These are phyloP conservation scores for Seriola quinqueradiata DNA, from an alignment of 2,113 vertebrate species.

Conservation along the genomic window DNA sequence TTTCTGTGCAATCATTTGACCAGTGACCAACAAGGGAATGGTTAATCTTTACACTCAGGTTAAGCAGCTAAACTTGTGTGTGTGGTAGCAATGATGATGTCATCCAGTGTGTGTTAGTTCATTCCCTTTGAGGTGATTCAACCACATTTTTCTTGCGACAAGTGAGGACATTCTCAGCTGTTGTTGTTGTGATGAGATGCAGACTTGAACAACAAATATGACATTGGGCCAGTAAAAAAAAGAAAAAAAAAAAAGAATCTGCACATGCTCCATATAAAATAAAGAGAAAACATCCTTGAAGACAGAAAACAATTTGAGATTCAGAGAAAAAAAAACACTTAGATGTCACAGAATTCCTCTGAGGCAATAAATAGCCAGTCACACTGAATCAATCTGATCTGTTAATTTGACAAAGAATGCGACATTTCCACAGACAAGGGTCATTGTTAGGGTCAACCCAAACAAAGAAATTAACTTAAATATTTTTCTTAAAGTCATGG, in stretches of 20 bases:
- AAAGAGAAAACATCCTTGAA: slow-evolving; percentile 2
- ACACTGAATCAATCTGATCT: slow-evolving; percentile 1
- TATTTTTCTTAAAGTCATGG: neutral
- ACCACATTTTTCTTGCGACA: neutral
- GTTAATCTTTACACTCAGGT: slow-evolving; percentile 54
- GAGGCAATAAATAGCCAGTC: slow-evolving; percentile 1
- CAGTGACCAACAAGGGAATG: neutral
- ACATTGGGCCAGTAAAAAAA: slow-evolving; percentile 19
- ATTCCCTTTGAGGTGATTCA: slow-evolving; percentile 25
- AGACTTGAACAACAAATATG: slow-evolving; percentile 33
- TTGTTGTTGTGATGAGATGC: slow-evolving; percentile 22
- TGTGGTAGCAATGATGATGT: neutral
- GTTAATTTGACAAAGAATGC: slow-evolving; percentile 2
- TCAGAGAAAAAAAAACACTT: neutral
- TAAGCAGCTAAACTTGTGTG: slow-evolving; percentile 19
- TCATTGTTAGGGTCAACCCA: neutral
- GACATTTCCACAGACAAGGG: neutral
- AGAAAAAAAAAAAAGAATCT: neutral
- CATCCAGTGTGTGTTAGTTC: neutral
- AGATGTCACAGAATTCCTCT: slow-evolving; percentile 6
- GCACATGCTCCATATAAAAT: slow-evolving; percentile 1
- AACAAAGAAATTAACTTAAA: neutral
- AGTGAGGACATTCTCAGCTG: slow-evolving; percentile 17
- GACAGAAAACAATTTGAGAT: slow-evolving; percentile 9
- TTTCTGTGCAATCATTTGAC: slow-evolving; percentile 44